Evolutionary conservation across 1,140 invertebrate genomes (phyloP), one percentile per base, ranked within the genome.

Genomic region (Penaeus japonicus): DNA sequence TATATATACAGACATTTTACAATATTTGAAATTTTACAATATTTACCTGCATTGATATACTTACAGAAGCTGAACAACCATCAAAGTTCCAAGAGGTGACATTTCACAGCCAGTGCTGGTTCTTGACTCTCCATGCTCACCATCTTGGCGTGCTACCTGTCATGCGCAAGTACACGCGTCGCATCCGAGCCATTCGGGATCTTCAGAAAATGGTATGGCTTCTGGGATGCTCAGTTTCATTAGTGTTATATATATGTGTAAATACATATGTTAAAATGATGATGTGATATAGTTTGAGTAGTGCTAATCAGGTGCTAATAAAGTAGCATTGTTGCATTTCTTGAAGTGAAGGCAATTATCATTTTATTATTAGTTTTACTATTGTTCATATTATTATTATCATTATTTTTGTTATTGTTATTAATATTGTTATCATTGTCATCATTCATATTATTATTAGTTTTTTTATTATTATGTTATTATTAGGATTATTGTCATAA

Each of bases 31-130:
- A 47, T 47, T 7, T 47, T 15, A 47, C n/a, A n/a, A n/a, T n/a
- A n/a, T n/a, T n/a, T n/a, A n/a, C n/a, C n/a, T n/a, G n/a, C n/a
- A n/a, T n/a, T n/a, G n/a, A n/a, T n/a, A n/a, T n/a, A n/a, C n/a
- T n/a, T n/a, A 22, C 85, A 87, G 85, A 79, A 27, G 39, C 85
- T 24, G 75, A 78, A 55, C 57, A 82, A 54, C 54, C 47, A 12
- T 81, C 79, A 39, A 82, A 80, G 73, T 89, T 87, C 73, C 86
- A 84, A 75, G 86, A 87, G 73, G 94, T 95, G 0, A 99, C 98
- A 92, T 99, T 99, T 93, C 96, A 97, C 39, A 99, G 98, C 0
- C 96, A 98, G 90, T 99, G 98, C 92, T 99, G 98, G 96, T 99
- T 98, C 93, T 93, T 99, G 47, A 99, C 98, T 0, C 93, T 99